phyloP scores from a whole-genome alignment of 1,140 invertebrate species.

The Polyergus mexicanus region DNA sequence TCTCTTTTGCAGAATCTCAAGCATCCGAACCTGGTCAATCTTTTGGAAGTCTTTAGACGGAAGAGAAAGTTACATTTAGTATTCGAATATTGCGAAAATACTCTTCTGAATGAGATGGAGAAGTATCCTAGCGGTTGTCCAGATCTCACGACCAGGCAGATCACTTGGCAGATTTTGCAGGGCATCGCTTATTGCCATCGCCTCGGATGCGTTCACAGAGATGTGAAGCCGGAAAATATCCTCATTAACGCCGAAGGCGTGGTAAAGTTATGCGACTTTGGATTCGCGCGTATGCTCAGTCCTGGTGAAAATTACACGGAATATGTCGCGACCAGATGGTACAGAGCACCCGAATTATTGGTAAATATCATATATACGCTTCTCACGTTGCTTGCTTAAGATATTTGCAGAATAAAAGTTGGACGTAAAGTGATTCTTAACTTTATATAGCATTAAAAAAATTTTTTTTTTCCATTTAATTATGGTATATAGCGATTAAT shows the following conservation, averaged over 20 bases:
- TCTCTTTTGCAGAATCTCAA: conserved; percentile 94
- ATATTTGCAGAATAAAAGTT: background rate
- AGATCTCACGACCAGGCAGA: conserved; percentile 95
- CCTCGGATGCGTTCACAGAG: conserved; percentile 98
- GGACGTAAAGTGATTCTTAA: background rate
- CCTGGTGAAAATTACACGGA: conserved; percentile 99
- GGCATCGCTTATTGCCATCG: conserved; percentile 98
- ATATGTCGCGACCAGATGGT: conserved; percentile 99
- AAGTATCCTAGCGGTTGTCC: conserved; percentile 94
- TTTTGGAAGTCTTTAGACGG: conserved; percentile 98
- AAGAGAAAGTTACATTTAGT: conserved; percentile 99
- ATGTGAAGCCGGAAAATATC: conserved; percentile 99
- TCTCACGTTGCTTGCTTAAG: background rate
- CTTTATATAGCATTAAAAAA: background rate
- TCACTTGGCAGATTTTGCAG: conserved; percentile 98
- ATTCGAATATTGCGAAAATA: conserved; percentile 99
- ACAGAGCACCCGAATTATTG: conserved; percentile 97
- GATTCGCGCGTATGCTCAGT: conserved; percentile 98
- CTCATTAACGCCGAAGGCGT: conserved; percentile 97
- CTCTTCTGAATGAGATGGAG: conserved; percentile 98
- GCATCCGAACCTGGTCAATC: conserved; percentile 98
- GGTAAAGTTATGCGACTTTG: conserved; percentile 99
- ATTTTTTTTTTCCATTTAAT: background rate
- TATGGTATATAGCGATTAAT: background rate
- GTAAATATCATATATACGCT: conserved; percentile 71